Base-by-base conservation (phyloP, 2,888 invertebrate genomes). In the Margaritifera margaritifera region DNA sequence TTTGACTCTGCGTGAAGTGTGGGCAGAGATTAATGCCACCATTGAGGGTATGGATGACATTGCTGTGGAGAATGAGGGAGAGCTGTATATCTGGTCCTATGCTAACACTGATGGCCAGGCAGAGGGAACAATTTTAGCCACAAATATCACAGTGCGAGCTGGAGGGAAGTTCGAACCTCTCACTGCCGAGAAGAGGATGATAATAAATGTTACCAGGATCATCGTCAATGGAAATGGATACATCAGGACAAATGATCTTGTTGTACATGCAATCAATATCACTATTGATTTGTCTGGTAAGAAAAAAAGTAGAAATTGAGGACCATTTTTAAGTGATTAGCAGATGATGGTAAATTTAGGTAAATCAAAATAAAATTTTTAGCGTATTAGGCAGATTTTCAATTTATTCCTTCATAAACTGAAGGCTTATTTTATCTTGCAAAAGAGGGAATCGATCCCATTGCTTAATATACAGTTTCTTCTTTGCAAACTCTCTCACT, bases 201-300 rank as follows among this genome's bases (percentile, higher is more conserved):
- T 67, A 6, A 59, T 82, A 52, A 65, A 65, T 50, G 69, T 74
- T 19, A 74, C 72, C 4, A 55, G 71, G 20, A 50, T 84, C n/a
- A 62, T 71, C 58, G 79, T 85, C 58, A 84, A 84, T 65, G 84
- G 82, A 18, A 77, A 79, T 42, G 85, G 85, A n/a, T 78, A 77
- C 64, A 62, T 85, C 25, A 69, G 81, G 50, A 83, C 83, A 6
- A 84, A 85, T 50, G 62, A 77, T 24, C 71, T 84, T 52, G n/a
- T 66, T 11, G 61, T 85, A 25, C 56, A 63, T 52, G 75, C 82
- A 25, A 68, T 70, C 31, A 83, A 85, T 69, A 68, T 85, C 25
- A 83, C 81, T 8, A 70, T 85, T n/a, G 85, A 85, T 55, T 62
- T 83, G 50, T 80, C 85, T 63, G 85, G 85, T 83, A 69, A 64